Conservation (phyloP, 92 coral and sea anemone species). For the Diadumene lineata region DNA sequence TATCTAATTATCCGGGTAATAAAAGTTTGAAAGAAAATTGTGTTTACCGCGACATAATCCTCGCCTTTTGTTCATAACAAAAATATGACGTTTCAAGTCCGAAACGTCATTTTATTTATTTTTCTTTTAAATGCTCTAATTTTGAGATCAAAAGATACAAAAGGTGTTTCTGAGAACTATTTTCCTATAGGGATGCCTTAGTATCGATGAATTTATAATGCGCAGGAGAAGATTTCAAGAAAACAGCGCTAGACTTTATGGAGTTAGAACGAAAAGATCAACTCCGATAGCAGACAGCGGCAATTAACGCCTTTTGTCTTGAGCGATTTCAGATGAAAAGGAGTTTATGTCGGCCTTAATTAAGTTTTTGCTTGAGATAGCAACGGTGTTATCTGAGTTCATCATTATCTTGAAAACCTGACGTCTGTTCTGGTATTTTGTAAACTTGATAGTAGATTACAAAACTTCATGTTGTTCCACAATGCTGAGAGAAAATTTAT, state of each 20-base stretch:
- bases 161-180: not conserved
- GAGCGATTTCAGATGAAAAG: conserved; percentile 22
- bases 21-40: conserved; percentile 9
- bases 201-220: not conserved
- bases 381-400: conserved; percentile 3
- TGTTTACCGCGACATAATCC: conserved; percentile 33
- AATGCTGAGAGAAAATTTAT: not conserved
- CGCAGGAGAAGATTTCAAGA: not conserved
- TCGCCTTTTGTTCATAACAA: conserved; percentile 14
- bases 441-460: conserved; percentile 4
- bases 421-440: not conserved
- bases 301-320: conserved; percentile 29
- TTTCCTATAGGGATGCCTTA: conserved; percentile 2
- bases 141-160: not conserved
- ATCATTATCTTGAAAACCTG: not conserved
- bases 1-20: not conserved
- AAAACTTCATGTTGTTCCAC: not conserved
- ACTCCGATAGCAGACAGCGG: not conserved
- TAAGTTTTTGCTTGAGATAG: conserved; percentile 15
- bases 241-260: conserved; percentile 18
- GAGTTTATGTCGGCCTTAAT: conserved; percentile 14
- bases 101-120: conserved; percentile 7
- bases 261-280: conserved; percentile 16
- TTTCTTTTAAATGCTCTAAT: conserved; percentile 10
- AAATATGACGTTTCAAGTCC: conserved; percentile 5